A percentile compares a stretch with the other conserved stretches of the same genome.
Conservation (phyloP, 2,797 vertebrate species). For the Gymnocypris eckloni region DNA sequence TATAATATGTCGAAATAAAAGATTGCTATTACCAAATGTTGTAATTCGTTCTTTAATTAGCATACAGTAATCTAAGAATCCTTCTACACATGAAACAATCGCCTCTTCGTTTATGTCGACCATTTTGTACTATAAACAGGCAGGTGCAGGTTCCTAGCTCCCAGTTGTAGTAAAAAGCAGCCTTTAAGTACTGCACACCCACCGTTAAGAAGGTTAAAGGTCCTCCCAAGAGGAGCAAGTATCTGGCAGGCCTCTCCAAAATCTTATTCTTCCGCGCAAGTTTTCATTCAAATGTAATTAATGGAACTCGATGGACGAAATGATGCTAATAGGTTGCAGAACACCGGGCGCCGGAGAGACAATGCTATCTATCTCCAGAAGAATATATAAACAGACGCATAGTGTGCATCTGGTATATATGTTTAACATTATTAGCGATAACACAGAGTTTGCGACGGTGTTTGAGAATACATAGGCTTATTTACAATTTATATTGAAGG, state of each 20-base stretch:
- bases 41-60: not conserved
- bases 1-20: not conserved
- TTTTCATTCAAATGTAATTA: conserved; percentile 87
- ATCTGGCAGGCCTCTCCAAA: conserved; percentile 85
- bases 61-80: conserved; percentile 24
- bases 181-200: conserved; percentile 80
- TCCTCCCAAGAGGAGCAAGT: conserved; percentile 85
- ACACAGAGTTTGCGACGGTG: not conserved
- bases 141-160: conserved; percentile 81
- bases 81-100: conserved; percentile 40
- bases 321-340: conserved; percentile 84
- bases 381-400: too few relatives aligned
- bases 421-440: not conserved
- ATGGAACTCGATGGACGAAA: conserved; percentile 86
- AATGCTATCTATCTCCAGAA: conserved; percentile 17
- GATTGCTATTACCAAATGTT: not conserved
- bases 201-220: conserved; percentile 85
- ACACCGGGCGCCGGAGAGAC: conserved; percentile 51
- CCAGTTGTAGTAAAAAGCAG: conserved; percentile 72
- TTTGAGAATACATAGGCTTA: not conserved
- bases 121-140: conserved; percentile 77
- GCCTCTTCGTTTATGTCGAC: conserved; percentile 61
- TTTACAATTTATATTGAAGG: not conserved
- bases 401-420: not conserved
- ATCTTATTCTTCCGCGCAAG: conserved; percentile 82